Base-by-base conservation (phyloP, 2,888 invertebrate genomes). In the Megastigmus dorsalis region DNA sequence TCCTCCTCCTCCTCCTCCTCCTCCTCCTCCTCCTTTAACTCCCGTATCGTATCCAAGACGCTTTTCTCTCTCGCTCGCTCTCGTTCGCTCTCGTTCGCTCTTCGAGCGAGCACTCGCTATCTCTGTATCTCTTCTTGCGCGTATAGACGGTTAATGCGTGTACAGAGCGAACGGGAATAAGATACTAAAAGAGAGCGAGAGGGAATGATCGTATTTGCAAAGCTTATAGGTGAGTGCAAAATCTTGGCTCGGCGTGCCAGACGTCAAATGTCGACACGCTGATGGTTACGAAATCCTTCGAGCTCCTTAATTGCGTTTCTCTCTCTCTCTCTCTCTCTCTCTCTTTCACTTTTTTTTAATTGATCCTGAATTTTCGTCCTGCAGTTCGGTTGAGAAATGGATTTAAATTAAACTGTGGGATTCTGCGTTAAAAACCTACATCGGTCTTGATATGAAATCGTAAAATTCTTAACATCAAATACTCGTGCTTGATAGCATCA, bases 1-100 rank as follows among this genome's bases (percentile, higher is more conserved):
- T n/a, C n/a, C n/a, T n/a, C n/a, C n/a, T n/a, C n/a, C n/a, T n/a
- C n/a, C 36, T 36, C 38, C 41, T 33, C 50, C 48, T 60, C 33
- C 48, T n/a, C 26, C 38, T 33, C 43, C 28, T 62, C 67, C 52
- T 67, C 59, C 72, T 72, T 62, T 55, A 77, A 77, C 82, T 82
- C 82, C 80, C 79, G 82, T 83, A 84, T 85, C 84, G 82, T 80
- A 83, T 84, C 84, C 83, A 82, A 84, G 83, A 85, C 81, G 80
- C 79, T 83, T 77, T 72, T 79, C 74, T 79, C 45, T 26, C 43
- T 23, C 36, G 36, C 62, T 33, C 54, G 38, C 50, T 48, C 57
- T 57, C 68, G 38, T 36, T 50, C 63, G 9, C 18, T 55, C 38
- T 52, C 33, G 13, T 41, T 13, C 20, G 33, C 55, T 48, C 15